Evolutionary conservation across 2,113 vertebrate species (phyloP).

Genomic region (Oreochromis tanganicae): DNA sequence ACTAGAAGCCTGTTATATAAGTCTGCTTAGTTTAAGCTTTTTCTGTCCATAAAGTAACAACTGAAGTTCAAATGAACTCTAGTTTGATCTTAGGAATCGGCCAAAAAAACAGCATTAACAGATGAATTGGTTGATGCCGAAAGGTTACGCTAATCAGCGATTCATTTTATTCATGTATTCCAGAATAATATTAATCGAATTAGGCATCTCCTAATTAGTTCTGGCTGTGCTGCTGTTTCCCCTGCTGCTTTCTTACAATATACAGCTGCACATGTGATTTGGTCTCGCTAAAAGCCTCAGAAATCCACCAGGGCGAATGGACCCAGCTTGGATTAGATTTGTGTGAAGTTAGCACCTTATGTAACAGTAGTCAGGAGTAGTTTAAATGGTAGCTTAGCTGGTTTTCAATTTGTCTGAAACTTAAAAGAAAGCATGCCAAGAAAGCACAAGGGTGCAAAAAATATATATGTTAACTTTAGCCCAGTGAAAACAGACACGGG

Average conservation of each 20-base stretch:
- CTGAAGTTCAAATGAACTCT: neutral
- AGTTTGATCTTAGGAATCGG: neutral
- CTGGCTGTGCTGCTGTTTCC: neutral
- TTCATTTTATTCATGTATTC: neutral
- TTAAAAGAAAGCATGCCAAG: neutral
- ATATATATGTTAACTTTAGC: fast-evolving
- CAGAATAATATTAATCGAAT: neutral
- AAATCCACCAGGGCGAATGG: neutral
- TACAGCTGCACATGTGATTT: neutral
- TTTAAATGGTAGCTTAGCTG: neutral
- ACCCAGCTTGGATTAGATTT: neutral
- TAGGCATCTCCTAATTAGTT: neutral
- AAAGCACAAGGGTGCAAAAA: neutral
- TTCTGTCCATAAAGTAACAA: neutral
- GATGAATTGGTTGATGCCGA: neutral
- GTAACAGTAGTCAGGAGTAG: neutral
- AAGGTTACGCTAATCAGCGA: neutral
- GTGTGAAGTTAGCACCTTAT: neutral
- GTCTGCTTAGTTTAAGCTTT: neutral
- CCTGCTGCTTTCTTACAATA: neutral
- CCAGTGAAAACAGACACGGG: neutral
- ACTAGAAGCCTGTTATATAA: neutral
- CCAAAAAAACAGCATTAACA: neutral
- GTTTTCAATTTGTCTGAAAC: neutral
- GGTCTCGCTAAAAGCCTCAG: neutral